These are phyloP conservation scores for Palaemon carinicauda DNA, from an alignment of 1,140 invertebrate species.

Conservation along the genomic window DNA sequence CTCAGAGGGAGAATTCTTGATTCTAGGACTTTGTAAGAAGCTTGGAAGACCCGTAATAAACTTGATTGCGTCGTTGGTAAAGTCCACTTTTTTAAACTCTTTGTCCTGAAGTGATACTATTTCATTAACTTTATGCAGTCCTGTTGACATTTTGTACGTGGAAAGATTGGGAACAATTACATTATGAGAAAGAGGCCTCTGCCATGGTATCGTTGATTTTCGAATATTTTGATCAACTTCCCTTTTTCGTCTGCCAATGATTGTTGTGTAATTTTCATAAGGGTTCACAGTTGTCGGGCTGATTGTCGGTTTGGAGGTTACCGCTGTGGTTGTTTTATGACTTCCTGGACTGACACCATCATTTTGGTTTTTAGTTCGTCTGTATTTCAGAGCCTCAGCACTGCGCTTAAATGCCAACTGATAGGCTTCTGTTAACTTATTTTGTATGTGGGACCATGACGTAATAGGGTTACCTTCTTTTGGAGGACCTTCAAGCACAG, in stretches of 20 bases:
- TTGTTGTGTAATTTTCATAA: slow-evolving; percentile 47
- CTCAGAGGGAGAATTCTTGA: no score
- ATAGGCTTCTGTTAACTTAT: not conserved
- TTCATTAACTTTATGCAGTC: not conserved
- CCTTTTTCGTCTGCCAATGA: slow-evolving; percentile 24
- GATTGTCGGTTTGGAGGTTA: not conserved
- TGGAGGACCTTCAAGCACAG: slow-evolving; percentile 29
- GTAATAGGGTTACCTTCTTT: not conserved
- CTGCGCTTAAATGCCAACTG: slow-evolving; percentile 18
- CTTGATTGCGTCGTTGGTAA: no score
- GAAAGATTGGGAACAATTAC: no score
- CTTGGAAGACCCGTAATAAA: no score
- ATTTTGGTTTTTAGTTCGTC: not conserved
- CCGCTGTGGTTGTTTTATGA: not conserved
- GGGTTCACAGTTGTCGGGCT: slow-evolving; percentile 4
- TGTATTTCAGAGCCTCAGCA: not conserved
- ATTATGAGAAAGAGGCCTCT: not conserved
- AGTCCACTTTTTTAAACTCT: not conserved
- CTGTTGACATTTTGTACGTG: not conserved
- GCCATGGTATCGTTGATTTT: not conserved
- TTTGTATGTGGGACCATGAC: slow-evolving; percentile 24
- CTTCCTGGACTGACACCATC: no score
- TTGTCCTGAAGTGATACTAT: not conserved
- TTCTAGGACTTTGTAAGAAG: no score
- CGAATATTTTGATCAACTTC: not conserved